Evolutionary conservation across 2,113 vertebrate genomes (phyloP).

Genomic region (Pollimyrus isidori): DNA sequence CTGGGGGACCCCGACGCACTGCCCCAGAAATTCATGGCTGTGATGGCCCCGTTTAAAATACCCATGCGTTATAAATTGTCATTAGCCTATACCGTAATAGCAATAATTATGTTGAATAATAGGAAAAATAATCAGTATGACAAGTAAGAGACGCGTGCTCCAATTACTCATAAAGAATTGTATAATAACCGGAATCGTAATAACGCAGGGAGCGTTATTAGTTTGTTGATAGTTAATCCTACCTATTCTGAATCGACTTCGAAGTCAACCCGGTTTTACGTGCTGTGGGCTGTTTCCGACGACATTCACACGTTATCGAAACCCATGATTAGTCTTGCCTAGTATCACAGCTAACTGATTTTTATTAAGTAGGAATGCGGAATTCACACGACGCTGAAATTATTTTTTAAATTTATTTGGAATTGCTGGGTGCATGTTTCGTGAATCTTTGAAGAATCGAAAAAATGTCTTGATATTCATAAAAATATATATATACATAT

Average conservation of each 20-base stretch:
- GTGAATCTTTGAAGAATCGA: not conserved
- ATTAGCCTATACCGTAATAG: not conserved
- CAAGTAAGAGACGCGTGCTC: not conserved
- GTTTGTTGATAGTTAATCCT: not conserved
- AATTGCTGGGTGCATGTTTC: not conserved
- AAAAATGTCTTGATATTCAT: not conserved
- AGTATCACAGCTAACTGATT: not conserved
- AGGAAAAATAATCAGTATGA: not conserved
- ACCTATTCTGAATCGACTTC: not conserved
- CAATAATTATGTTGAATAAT: not conserved
- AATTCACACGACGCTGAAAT: not conserved
- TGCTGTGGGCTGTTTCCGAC: not conserved
- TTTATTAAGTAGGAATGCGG: not conserved
- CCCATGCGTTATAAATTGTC: not conserved
- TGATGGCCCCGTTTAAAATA: not conserved
- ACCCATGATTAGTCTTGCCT: not conserved
- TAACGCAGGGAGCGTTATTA: not conserved
- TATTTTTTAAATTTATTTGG: not conserved
- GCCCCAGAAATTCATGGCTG: not conserved
- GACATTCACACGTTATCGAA: not conserved
- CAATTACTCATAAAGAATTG: not conserved
- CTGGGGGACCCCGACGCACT: not conserved
- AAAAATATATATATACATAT: not conserved
- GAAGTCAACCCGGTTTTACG: not conserved
- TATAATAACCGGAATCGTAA: not conserved